Percentiles rank a stretch among this genome's conserved stretches.
These are phyloP conservation scores for Dasypus novemcinctus DNA, from an alignment of 2,113 vertebrate species.

Conservation along the genomic window DNA sequence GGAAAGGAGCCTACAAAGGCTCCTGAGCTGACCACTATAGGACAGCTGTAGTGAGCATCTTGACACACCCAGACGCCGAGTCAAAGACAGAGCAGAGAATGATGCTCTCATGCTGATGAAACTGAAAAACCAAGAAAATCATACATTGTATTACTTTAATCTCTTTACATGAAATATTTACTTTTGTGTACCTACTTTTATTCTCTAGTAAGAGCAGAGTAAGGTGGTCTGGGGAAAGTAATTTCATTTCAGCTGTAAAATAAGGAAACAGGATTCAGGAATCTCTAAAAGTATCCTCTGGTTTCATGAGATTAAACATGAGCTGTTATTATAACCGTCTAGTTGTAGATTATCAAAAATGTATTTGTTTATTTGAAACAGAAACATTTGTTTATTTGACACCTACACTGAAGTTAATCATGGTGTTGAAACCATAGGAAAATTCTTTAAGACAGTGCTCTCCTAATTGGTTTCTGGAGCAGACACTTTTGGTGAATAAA, in stretches of 20 bases:
- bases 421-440: neutral
- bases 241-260: neutral
- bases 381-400: neutral
- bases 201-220: neutral
- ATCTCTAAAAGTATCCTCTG: neutral
- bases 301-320: neutral
- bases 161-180: neutral
- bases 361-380: conserved; percentile 38
- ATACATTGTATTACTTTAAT: neutral
- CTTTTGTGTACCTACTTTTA: neutral
- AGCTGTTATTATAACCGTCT: conserved; percentile 8
- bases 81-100: neutral
- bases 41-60: too few species aligned
- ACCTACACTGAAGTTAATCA: conserved; percentile 14
- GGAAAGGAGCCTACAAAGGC: neutral
- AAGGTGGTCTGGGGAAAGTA: neutral
- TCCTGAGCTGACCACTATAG: neutral
- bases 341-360: conserved; percentile 16
- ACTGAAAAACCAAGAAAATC: neutral
- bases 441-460: conserved; percentile 42
- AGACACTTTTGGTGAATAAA: conserved; percentile 52
- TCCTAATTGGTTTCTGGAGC: conserved; percentile 51
- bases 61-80: neutral
- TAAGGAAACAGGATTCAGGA: neutral
- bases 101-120: neutral